Conservation (phyloP, 2,797 vertebrate species). For the Chelidonichthys spinosus region DNA sequence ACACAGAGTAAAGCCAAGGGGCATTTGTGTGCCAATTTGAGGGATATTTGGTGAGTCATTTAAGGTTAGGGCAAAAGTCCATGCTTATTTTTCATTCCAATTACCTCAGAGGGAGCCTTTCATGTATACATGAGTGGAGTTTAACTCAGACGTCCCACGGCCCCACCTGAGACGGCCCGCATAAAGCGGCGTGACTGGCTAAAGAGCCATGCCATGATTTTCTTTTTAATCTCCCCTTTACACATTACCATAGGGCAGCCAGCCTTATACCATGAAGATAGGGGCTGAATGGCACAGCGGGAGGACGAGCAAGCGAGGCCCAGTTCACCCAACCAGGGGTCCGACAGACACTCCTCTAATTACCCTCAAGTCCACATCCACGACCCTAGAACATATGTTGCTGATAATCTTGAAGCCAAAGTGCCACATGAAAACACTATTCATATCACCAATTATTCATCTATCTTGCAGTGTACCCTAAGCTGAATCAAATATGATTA, state of each 20-base stretch:
- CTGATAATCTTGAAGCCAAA: constrained; percentile 62
- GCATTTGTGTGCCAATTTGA: background rate
- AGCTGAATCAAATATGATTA: constrained; percentile 55
- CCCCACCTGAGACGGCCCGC: constrained; percentile 47
- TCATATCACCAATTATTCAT: constrained; percentile 72
- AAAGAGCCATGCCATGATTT: constrained; percentile 74
- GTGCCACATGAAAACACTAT: constrained; percentile 63
- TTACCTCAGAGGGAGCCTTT: constrained; percentile 19
- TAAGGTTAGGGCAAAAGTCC: constrained; percentile 27
- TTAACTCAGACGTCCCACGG: constrained; percentile 28
- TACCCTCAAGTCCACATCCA: constrained; percentile 63
- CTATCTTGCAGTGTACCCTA: constrained; percentile 43
- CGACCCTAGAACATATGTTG: constrained; percentile 66
- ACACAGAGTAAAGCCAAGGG: constrained; percentile 11
- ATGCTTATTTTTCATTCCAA: constrained; percentile 22
- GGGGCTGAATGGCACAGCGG: constrained; percentile 77
- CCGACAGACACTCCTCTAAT: constrained; percentile 68
- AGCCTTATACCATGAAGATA: constrained; percentile 50
- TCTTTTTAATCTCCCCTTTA: constrained; percentile 71
- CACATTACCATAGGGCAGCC: constrained; percentile 73
- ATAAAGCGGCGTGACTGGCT: constrained; percentile 66
- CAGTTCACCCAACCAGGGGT: constrained; percentile 48
- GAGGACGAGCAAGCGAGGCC: constrained; percentile 51
- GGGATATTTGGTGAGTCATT: constrained; percentile 25
- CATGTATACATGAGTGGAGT: constrained; percentile 55